A percentile compares a stretch with the other conserved stretches of the same genome.
phyloP scores from a whole-genome alignment of 2,797 vertebrate genomes.

The Clamator glandarius region DNA sequence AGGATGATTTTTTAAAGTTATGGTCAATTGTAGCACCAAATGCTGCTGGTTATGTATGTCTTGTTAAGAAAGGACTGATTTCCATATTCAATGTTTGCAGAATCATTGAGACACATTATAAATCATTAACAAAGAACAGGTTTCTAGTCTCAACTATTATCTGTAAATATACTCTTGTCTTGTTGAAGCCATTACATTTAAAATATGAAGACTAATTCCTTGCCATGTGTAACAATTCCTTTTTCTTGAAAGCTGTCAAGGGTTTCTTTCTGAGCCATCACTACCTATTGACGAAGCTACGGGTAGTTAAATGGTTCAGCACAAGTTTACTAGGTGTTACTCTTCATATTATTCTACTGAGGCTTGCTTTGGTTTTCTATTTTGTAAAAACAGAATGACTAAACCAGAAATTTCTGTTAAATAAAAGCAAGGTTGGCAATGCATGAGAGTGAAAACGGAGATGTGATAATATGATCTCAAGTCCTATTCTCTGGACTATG shows the following conservation, averaged over 20 bases:
- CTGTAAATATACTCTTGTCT: not conserved
- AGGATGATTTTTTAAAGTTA: not conserved
- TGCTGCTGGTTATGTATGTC: not conserved
- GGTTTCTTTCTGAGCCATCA: not conserved
- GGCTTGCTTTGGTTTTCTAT: not conserved
- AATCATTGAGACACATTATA: not conserved
- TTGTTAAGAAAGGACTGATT: not conserved
- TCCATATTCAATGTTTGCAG: not conserved
- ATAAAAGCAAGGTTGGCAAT: not conserved
- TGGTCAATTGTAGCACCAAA: not conserved
- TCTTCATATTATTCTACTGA: not conserved
- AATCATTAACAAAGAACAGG: not conserved
- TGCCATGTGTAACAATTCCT: not conserved
- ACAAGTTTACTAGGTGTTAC: not conserved
- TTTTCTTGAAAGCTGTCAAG: not conserved
- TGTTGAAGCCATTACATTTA: not conserved
- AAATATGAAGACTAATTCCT: not conserved
- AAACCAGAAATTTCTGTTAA: not conserved
- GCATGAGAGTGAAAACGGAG: not conserved
- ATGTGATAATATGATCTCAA: not conserved
- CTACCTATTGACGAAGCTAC: not conserved
- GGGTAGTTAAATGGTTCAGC: not conserved
- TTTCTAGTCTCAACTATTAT: not conserved
- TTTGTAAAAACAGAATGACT: not conserved
- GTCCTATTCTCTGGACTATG: constrained; percentile 4